A percentile compares a stretch with the other conserved stretches of the same genome.
These are phyloP conservation scores for Aradophagus sp. DNA, from an alignment of 1,140 invertebrate species.

Conservation along the genomic window DNA sequence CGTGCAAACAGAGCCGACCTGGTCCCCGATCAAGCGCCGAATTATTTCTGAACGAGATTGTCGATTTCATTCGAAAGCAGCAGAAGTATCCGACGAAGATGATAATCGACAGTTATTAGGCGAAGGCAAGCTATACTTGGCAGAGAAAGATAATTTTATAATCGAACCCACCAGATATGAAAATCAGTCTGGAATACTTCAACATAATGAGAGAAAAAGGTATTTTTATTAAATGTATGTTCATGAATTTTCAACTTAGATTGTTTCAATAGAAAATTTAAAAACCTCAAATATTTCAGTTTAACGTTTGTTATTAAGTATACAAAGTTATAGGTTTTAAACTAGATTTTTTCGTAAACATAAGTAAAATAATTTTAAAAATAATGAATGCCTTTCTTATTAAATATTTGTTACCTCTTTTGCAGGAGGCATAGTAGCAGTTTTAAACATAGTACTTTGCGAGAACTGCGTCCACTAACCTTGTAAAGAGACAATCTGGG, in stretches of 20 bases:
- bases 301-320: too few species aligned
- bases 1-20: constrained; percentile 76
- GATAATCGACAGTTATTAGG: constrained; percentile 42
- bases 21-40: constrained; percentile 69
- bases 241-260: too few species aligned
- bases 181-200: constrained; percentile 60
- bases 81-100: constrained; percentile 52
- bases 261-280: too few species aligned
- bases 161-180: constrained; percentile 61
- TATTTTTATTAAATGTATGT: background rate
- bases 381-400: too few species aligned
- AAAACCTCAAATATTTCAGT: too few species aligned
- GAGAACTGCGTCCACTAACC: constrained; percentile 70
- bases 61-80: constrained; percentile 49
- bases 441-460: constrained; percentile 68
- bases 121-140: constrained; percentile 20
- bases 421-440: constrained; percentile 73
- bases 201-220: constrained; percentile 72
- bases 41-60: constrained; percentile 69
- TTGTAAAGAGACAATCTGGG: constrained; percentile 61
- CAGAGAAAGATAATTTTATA: constrained; percentile 62
- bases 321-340: too few species aligned
- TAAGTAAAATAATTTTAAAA: too few species aligned
- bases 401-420: too few species aligned
- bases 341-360: too few species aligned